Evolutionary conservation across 1,140 invertebrate genomes (phyloP), one percentile per base, ranked within the genome.

Genomic region (Cephus cinctus): DNA sequence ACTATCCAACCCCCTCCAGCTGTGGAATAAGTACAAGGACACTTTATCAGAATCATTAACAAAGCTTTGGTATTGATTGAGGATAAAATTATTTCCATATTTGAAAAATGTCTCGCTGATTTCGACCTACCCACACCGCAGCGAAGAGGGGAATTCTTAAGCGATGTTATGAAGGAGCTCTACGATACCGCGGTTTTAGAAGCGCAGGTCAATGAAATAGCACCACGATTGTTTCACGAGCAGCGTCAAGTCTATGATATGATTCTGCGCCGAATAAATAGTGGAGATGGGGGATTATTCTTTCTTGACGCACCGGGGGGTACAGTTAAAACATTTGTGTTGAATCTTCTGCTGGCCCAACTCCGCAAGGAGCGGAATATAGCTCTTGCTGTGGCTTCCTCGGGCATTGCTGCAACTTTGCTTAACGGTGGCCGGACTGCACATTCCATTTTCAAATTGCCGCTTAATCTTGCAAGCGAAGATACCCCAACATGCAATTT

Each of bases 331-430:
- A 64, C 61, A n/a, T 57, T 43, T 19, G 6, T 66, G 4, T 56
- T 62, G 18, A 64, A 53, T 32, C 32, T 42, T 3, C 6, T 67
- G 11, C 47, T 62, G 4, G 34, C 49, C 6, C 23, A 47, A 20
- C 11, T 60, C 1, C 43, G 39, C 9, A 27, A 25, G 21, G 12
- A 39, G 6, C 18, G 43, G 30, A 27, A 22, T 3, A 42, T 22
- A 23, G 43, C 30, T 30, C 22, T 51, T 12, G 22, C 36, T 22
- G 41, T 59, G n/a, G 61, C 59, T 23, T 67, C 41, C 16, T 67
- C 62, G 18, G 65, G 64, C n/a, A 66, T 70, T 27, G 67, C 67
- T 8, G 55, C 61, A 5, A 58, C 45, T 11, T 48, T 70, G 15
- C 38, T 69, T 15, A 32, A 41, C 5, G 49, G 43, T 16, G 61